Conservation (phyloP, 2,797 vertebrate genomes). For the Poeciliopsis gracilis region DNA sequence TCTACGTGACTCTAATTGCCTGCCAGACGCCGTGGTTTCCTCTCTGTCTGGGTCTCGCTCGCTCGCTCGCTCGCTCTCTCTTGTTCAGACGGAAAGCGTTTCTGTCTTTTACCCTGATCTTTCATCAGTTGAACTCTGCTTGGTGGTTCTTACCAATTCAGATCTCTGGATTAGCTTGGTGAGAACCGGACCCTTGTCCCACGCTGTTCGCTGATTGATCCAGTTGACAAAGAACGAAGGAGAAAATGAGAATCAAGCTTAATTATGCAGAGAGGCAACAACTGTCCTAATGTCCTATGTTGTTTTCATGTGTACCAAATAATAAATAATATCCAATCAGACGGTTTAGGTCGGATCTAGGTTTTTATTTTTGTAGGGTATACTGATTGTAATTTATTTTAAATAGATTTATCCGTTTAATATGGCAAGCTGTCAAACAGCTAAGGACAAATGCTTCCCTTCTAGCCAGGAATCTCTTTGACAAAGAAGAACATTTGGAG, state of each 20-base stretch:
- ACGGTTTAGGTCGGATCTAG: too few species aligned
- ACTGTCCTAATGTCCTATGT: too few species aligned
- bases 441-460: not conserved
- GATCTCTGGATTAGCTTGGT: not conserved
- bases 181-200: too few species aligned
- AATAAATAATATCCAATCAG: too few species aligned
- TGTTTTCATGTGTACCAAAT: too few species aligned
- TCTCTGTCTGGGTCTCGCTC: slow-evolving; percentile 28
- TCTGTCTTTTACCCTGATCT: slow-evolving; percentile 21
- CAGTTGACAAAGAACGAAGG: too few species aligned
- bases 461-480: not conserved
- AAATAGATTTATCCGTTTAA: too few species aligned
- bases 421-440: not conserved
- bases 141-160: not conserved
- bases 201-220: too few species aligned
- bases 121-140: slow-evolving; percentile 20
- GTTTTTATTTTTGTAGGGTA: too few species aligned
- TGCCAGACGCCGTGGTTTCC: slow-evolving; percentile 34
- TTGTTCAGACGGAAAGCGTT: slow-evolving; percentile 39
- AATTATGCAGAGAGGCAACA: too few species aligned
- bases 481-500: not conserved
- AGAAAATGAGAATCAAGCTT: too few species aligned
- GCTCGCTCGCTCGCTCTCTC: not conserved
- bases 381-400: too few species aligned
- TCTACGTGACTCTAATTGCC: slow-evolving; percentile 69